Evolutionary conservation across 1,140 invertebrate genomes (phyloP).

Genomic region (Solenopsis fugax): DNA sequence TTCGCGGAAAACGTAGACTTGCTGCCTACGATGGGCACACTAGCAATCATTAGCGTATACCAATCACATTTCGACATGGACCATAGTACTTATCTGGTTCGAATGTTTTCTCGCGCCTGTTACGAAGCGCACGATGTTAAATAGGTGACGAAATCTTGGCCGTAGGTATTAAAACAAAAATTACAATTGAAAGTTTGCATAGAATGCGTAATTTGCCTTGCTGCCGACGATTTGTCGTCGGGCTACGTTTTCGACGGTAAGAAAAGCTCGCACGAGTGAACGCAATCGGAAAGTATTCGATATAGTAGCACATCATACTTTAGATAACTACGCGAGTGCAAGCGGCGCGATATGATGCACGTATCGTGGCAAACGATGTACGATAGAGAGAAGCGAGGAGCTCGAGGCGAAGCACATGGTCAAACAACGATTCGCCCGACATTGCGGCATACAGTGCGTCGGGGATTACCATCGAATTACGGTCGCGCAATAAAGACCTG

Average conservation of each 20-base stretch:
- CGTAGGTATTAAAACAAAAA: conserved; percentile 5
- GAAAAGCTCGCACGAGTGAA: background rate
- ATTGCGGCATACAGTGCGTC: conserved; percentile 27
- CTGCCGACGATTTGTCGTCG: background rate
- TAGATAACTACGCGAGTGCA: conserved; percentile 17
- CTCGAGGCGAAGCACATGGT: conserved; percentile 3
- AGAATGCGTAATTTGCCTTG: conserved; percentile 10
- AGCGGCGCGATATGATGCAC: background rate
- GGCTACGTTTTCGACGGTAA: too few species aligned
- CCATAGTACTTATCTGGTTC: conserved; percentile 34
- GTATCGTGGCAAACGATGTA: conserved; percentile 30
- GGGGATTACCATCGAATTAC: conserved; percentile 65
- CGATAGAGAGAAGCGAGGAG: background rate
- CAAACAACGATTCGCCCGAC: conserved; percentile 62
- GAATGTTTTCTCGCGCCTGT: conserved; percentile 7
- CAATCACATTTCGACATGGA: conserved; percentile 16
- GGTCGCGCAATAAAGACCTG: conserved; percentile 53
- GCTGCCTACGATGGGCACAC: conserved; percentile 19
- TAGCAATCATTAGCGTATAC: conserved; percentile 8
- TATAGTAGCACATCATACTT: conserved; percentile 13
- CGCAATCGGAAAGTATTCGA: conserved; percentile 16
- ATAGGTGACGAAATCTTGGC: conserved; percentile 1
- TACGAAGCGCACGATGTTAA: background rate
- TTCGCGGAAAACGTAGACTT: conserved; percentile 47
- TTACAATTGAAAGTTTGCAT: conserved; percentile 26